Conservation (phyloP, 2,797 vertebrate genomes). For the Amniataba percoides region DNA sequence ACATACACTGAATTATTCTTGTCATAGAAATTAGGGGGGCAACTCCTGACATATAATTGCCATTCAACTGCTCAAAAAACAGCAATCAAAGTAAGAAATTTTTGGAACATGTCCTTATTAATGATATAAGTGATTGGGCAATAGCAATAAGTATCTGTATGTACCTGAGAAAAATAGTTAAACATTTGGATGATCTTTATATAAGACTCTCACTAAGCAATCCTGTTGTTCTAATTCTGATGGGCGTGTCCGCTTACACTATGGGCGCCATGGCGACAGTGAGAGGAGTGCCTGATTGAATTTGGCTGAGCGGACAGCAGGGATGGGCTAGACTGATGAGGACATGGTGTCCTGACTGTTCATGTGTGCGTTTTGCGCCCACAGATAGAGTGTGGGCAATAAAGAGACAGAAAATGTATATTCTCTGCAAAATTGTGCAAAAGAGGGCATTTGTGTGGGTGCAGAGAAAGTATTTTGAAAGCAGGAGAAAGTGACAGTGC, state of each 20-base stretch:
- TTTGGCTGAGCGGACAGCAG: constrained; percentile 71
- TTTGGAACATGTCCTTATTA: neutral
- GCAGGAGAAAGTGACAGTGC: constrained; percentile 16
- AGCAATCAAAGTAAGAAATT: neutral
- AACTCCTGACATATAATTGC: constrained; percentile 1
- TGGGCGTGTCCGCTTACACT: constrained; percentile 68
- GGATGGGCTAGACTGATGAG: constrained; percentile 75
- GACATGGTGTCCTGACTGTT: constrained; percentile 64
- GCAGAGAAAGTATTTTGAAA: constrained; percentile 24
- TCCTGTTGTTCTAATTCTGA: constrained; percentile 32
- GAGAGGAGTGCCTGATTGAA: constrained; percentile 77
- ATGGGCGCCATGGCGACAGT: constrained; percentile 72
- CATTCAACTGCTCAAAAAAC: constrained; percentile 1
- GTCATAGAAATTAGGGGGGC: too few relatives aligned
- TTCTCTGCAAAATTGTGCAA: constrained; percentile 11
- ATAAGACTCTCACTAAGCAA: constrained; percentile 13
- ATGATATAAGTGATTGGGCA: neutral
- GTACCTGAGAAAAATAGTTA: neutral
- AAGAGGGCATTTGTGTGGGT: constrained; percentile 27
- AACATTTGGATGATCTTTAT: constrained; percentile 3
- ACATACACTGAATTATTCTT: neutral
- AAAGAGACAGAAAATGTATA: constrained; percentile 14
- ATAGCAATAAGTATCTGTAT: neutral
- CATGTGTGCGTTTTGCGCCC: constrained; percentile 15
- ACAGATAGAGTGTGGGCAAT: constrained; percentile 3